Evolutionary conservation across 2,113 vertebrate genomes (phyloP), one percentile per base, ranked within the genome.

Genomic region (Panurus biarmicus): DNA sequence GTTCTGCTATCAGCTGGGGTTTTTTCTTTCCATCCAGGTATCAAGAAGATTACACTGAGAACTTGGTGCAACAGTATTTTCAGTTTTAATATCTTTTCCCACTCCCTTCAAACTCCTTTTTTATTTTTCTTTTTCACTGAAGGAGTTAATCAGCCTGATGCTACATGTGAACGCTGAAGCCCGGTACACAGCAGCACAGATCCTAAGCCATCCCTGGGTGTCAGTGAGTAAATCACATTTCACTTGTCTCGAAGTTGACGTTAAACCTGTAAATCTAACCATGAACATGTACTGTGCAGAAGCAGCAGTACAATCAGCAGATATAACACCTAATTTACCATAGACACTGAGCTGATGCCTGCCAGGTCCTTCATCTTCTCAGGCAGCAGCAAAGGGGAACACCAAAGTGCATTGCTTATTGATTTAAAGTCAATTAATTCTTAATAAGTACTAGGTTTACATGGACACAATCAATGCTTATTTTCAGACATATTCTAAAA

Each of bases 131-230:
- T 93, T 42, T 50, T 24, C 1, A 17, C 71, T 50, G 33, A 92
- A 99, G 99, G 99, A 99, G 89, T 96, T 99, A 97, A 99, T 99
- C 93, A 98, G 98, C 92, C 98, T 98, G 70, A 99, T 99, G 99
- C 97, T 99, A 76, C 98, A 98, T 75, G 99, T 99, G 93, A 98
- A 99, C 31, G 97, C 97, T 17, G 98, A 99, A 91, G 98, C 98
- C 50, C 98, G 99, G 72, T 99, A 98, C 72, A 98, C 98, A 6
- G 99, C 99, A 9, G 98, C 98, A 74, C 98, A 99, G 56, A 98
- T 99, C 96, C 98, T 99, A 78, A 97, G 97, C 72, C 99, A 99
- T 97, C 98, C 98, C 73, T 99, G 99, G 99, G 98, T 99, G 97
- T 99, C 98, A 90, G 99, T 99, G 97, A 97, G 98, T 98, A 96